Evolutionary conservation across 1,140 invertebrate species (phyloP).

Genomic region (Conus betulinus): DNA sequence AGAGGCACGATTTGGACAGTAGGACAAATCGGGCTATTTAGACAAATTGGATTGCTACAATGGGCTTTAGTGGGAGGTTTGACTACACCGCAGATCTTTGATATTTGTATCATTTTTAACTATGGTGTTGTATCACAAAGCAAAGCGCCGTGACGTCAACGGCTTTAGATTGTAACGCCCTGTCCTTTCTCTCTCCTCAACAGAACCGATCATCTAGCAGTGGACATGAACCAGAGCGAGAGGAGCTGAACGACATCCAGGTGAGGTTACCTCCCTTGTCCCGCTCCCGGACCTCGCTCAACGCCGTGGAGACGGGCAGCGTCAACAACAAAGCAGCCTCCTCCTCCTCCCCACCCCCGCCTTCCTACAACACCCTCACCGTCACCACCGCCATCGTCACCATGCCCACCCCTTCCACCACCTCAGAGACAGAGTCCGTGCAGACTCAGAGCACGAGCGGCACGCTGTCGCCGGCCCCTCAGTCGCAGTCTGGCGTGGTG

Average conservation of each 20-base stretch:
- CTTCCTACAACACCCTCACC: constrained; percentile 67
- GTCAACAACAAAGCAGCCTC: constrained; percentile 42
- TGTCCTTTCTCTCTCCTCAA: constrained; percentile 12
- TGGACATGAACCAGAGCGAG: constrained; percentile 70
- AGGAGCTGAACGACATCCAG: constrained; percentile 78
- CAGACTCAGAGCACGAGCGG: constrained; percentile 60
- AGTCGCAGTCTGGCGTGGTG: constrained; percentile 62
- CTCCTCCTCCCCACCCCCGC: constrained; percentile 65
- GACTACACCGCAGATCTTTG: no score
- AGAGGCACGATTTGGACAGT: no score
- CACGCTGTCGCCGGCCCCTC: constrained; percentile 50
- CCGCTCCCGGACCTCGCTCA: constrained; percentile 68
- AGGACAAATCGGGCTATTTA: no score
- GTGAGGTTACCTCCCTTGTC: constrained; percentile 74
- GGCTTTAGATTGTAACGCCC: not conserved
- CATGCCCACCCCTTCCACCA: constrained; percentile 67
- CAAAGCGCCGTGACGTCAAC: no score
- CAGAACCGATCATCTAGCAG: constrained; percentile 69
- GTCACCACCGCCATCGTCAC: constrained; percentile 69
- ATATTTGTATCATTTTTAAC: no score
- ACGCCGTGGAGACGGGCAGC: constrained; percentile 58
- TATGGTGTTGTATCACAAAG: no score
- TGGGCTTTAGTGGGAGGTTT: no score
- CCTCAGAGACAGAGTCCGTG: constrained; percentile 64
- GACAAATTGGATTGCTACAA: no score